Base-by-base conservation (phyloP, 2,888 invertebrate species). In the Lasioglossum marginatum region DNA sequence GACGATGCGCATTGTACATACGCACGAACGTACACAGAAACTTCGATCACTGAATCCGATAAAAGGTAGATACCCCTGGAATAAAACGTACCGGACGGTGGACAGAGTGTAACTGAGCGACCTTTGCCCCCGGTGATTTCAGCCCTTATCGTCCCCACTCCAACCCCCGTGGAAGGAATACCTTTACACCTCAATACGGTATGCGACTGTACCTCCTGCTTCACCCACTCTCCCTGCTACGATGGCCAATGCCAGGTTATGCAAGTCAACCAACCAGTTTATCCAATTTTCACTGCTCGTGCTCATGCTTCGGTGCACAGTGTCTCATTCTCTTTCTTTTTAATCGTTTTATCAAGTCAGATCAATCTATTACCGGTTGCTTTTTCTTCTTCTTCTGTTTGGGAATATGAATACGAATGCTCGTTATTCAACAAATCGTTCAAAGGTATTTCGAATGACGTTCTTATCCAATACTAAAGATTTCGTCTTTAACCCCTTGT, bases 31-130 rank as follows among this genome's bases (percentile, higher is more conserved):
- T 37, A 43, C 45, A 43, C 31, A 43, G 27, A 77, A 81, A 16
- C 27, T 76, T 57, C 8, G 72, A 76, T 83, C 27, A 43, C 40
- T 27, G 70, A 19, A 27, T 48, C 45, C 77, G 79, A 81, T 81
- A 73, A 81, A 84, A 31, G 37, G 77, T 6, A 45, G 66, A 72
- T 72, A 78, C 72, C 70, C 52, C 45, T 43, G 43, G 88, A 86
- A 90, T 90, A 89, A 89, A 89, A 91, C 91, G 83, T 83, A 63
- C 83, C 70, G 79, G 85, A 19, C 88, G 86, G 90, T 90, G 93
- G 92, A 92, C 92, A 91, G 91, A 92, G 90, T 91, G 92, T 91
- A 92, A 94, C 94, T 94, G 94, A 92, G 89, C 92, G 92, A 94
- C 93, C 94, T 94, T 94, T 94, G 92, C 88, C 92, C 92, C 92